Evolutionary conservation across 2,888 invertebrate species (phyloP).

Genomic region (Stenchaetothrips biformis): DNA sequence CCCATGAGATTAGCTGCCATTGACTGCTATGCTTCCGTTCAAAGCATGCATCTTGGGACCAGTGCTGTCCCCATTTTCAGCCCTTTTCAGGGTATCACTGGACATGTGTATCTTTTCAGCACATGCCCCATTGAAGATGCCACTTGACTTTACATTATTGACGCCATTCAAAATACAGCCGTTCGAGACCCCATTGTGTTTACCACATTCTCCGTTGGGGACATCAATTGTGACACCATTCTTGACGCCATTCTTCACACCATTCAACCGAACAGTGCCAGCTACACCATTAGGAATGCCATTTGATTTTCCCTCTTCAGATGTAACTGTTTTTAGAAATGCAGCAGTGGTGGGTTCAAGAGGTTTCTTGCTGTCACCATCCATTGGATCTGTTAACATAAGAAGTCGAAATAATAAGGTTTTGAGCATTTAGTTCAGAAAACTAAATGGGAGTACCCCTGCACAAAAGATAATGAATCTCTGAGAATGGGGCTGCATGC

Average conservation of each 20-base stretch:
- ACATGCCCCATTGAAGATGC: neutral
- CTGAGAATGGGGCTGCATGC: no score
- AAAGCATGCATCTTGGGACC: neutral
- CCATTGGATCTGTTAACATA: neutral
- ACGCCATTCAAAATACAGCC: neutral
- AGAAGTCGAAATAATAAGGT: neutral
- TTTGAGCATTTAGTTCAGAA: neutral
- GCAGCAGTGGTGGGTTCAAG: neutral
- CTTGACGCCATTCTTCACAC: neutral
- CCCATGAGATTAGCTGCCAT: neutral
- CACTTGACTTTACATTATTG: neutral
- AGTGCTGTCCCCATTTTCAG: neutral
- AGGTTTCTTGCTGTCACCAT: neutral
- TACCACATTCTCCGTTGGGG: neutral
- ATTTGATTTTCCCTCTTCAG: neutral
- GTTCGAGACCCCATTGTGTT: neutral
- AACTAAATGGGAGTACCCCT: neutral
- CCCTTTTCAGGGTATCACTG: neutral
- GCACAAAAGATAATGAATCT: no score
- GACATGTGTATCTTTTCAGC: neutral
- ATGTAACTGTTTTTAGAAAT: neutral
- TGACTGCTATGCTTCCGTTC: constrained; percentile 1
- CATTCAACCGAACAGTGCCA: neutral
- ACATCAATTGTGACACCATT: neutral
- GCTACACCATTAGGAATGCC: neutral